Evolutionary conservation across 1,140 invertebrate genomes (phyloP).

Genomic region (Halesus radiatus): DNA sequence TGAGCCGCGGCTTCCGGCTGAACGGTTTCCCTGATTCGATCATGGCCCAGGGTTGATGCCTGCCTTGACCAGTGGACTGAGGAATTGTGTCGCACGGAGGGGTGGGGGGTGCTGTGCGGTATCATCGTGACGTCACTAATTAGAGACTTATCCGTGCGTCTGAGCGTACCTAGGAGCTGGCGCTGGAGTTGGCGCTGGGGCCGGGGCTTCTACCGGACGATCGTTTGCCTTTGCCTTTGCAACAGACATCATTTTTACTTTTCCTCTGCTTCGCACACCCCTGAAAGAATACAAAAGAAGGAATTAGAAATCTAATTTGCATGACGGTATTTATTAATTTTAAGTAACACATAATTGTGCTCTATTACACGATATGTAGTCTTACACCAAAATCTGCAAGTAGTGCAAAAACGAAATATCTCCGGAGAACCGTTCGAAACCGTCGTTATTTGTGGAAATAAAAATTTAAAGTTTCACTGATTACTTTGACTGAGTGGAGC

Average conservation of each 20-base stretch:
- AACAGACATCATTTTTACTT: neutral
- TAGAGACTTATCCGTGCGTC: constrained; percentile 1
- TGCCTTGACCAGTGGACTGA: constrained; percentile 14
- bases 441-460: no score
- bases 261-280: neutral
- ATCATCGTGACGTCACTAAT: constrained; percentile 24
- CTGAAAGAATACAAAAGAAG: neutral
- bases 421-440: no score
- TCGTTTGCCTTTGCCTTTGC: neutral
- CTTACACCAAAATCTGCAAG: no score
- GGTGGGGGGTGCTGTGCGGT: constrained; percentile 19
- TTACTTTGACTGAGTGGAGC: no score
- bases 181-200: neutral
- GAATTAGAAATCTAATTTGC: no score
- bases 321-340: no score
- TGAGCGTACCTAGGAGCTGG: neutral
- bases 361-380: no score
- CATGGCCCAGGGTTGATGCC: neutral
- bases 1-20: constrained; percentile 9
- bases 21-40: constrained; percentile 21
- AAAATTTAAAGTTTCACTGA: no score
- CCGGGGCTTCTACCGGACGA: neutral
- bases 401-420: no score
- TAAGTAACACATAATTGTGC: no score
- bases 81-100: constrained; percentile 12